Evolutionary conservation across 2,113 vertebrate species (phyloP), one percentile per base, ranked within the genome.

Genomic region (Oenanthe oenanthe): DNA sequence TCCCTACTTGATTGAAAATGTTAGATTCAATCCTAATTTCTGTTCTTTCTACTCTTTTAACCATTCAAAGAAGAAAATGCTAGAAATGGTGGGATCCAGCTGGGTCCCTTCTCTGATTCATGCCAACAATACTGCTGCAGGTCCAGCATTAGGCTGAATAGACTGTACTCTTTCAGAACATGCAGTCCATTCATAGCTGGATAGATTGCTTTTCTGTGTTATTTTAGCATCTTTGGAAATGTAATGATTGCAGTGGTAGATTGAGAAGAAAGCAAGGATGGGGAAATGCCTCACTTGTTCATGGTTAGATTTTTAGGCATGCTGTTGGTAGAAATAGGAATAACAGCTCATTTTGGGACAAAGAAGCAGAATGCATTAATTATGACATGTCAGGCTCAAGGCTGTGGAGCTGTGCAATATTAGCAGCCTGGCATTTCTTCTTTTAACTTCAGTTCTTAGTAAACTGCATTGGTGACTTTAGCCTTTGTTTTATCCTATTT

Each of bases 221-320:
- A 47, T 58, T 81, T 87, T 48, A 82, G 8, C 18, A 36, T 85
- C 54, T 72, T 79, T 29, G 21, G 70, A 92, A 85, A 68, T n/a
- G 10, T 31, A 63, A 48, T 32, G n/a, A 68, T 28, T 90, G 25
- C 40, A 85, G 31, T 45, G 48, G 24, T 61, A 67, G 53, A 60
- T 63, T 60, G 56, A 58, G 48, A 78, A 58, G 40, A 82, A 77
- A 85, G 26, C 21, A 60, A 0, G 13, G 34, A 26, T 72, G 40
- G 51, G n/a, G 5, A 95, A 42, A 12, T 58, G 15, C 67, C 34
- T 79, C 24, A 9, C 29, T 83, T 58, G 32, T 26, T 50, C 17
- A 9, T 47, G 60, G 57, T 63, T 58, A 34, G 34, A 51, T 79
- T 90, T 90, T 78, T 53, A 43, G 48, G n/a, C 8, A 11, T 43